Evolutionary conservation across 2,888 invertebrate genomes (phyloP).

Genomic region (Archaeoteleia sp.): DNA sequence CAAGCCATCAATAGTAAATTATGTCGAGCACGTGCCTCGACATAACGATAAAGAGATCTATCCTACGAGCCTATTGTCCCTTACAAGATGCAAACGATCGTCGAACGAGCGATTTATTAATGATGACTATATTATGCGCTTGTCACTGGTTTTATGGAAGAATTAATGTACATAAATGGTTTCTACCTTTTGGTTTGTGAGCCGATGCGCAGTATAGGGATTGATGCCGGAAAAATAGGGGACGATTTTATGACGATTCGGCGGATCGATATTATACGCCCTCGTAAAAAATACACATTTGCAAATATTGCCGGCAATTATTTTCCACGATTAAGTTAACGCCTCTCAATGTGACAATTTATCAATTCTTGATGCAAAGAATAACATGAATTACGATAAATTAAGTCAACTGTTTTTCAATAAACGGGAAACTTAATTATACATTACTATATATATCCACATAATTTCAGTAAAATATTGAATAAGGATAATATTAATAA

Average conservation of each 20-base stretch:
- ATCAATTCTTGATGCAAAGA: too few species aligned
- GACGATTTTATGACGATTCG: conserved; percentile 19
- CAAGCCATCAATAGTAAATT: conserved; percentile 70
- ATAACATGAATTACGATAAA: too few species aligned
- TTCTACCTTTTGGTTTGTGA: conserved; percentile 32
- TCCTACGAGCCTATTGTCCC: conserved; percentile 58
- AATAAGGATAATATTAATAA: too few species aligned
- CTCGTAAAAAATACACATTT: not conserved
- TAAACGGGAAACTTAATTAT: too few species aligned
- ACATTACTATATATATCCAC: too few species aligned
- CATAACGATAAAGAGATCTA: conserved; percentile 67
- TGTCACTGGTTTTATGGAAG: conserved; percentile 46
- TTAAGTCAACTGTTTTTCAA: too few species aligned
- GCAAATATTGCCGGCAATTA: too few species aligned
- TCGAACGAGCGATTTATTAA: conserved; percentile 42
- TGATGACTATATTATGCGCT: conserved; percentile 43
- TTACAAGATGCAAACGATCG: conserved; percentile 41
- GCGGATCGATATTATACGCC: conserved; percentile 4
- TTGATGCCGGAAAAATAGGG: conserved; percentile 19
- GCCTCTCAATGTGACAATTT: too few species aligned
- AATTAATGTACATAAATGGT: conserved; percentile 43
- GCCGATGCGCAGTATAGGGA: conserved; percentile 12
- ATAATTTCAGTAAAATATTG: too few species aligned
- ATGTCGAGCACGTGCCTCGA: conserved; percentile 67
- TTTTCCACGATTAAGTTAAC: too few species aligned